Conservation (phyloP, 64 coral and sea anemone species). For the Stylophora pistillata region DNA sequence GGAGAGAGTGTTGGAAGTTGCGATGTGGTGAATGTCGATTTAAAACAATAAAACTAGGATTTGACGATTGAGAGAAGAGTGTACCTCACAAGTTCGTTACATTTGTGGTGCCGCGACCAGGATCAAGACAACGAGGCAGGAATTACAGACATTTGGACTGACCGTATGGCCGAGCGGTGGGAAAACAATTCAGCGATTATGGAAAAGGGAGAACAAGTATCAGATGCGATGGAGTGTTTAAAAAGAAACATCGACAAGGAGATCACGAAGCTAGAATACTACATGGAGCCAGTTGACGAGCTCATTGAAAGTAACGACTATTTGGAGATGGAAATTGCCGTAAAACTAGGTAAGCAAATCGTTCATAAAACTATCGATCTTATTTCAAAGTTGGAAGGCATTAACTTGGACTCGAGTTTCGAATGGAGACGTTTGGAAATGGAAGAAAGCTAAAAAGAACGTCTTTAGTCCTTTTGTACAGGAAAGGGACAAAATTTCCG, state of each 20-base stretch:
- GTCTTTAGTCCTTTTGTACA: constrained; percentile 22
- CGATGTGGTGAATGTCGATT: too few relatives aligned
- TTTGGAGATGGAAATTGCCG: constrained; percentile 56
- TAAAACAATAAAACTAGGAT: too few relatives aligned
- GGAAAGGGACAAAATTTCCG: constrained; percentile 36
- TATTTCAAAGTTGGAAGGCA: constrained; percentile 48
- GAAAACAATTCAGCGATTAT: constrained; percentile 8
- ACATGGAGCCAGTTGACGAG: constrained; percentile 49
- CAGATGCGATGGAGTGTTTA: too few relatives aligned
- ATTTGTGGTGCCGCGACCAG: constrained; percentile 48
- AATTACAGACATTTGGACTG: constrained; percentile 29
- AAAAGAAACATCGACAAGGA: constrained; percentile 65
- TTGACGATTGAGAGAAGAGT: too few relatives aligned
- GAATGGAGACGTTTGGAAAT: constrained; percentile 28
- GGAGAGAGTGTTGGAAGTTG: too few relatives aligned
- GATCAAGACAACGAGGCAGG: constrained; percentile 59
- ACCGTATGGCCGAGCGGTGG: constrained; percentile 2
- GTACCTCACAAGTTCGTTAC: too few relatives aligned
- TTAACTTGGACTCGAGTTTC: constrained; percentile 67
- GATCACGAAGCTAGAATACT: constrained; percentile 60
- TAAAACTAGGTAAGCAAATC: constrained; percentile 54
- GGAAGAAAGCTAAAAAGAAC: constrained; percentile 60
- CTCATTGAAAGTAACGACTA: constrained; percentile 39
- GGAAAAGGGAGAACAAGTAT: too few relatives aligned
- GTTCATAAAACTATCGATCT: constrained; percentile 36